Evolutionary conservation across 1,140 invertebrate genomes (phyloP), one percentile per base, ranked within the genome.

Genomic region (Eubasilissa regina): DNA sequence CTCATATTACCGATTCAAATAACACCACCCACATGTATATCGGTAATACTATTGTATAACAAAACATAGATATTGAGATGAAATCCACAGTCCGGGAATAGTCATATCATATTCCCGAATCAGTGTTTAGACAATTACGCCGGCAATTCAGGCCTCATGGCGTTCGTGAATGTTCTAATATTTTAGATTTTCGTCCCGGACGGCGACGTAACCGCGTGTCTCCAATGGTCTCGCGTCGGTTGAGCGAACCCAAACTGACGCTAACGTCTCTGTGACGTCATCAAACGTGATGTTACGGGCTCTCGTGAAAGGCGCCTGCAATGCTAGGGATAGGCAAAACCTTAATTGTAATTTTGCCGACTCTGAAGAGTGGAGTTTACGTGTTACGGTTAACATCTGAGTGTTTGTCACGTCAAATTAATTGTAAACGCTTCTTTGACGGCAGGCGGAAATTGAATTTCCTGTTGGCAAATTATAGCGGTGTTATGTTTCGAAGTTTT

Each of bases 101-200:
- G 1, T 35, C 60, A n/a, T 64, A 64, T 64, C 35, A 64, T 35
- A 21, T 64, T 43, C 35, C 60, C 60, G 35, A 64, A 64, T 64
- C 60, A 64, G 60, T 64, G 11, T 64, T 64, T 62, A 25, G 21
- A 62, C 58, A 62, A 62, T 62, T 62, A 62, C 21, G 12, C 58
- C 8, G 12, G 58, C 58, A 7, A 62, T 62, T 62, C 12, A 12
- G 58, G 21, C 58, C 58, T 62, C 25, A 62, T 62, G 58, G 58
- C 9, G 58, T 21, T 56, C 58, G 11, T 62, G 58, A 62, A 62
- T 62, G 58, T 62, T 21, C 25, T 35, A 6, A 35, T 62, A 62
- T 62, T 21, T 62, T 21, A 62, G 58, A 13, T 11, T 10, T 21
- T 21, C 58, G 25, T 35, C 25, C 12, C 17, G 58, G 11, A 21